Percentiles rank a stretch among this genome's conserved stretches.
phyloP scores from a whole-genome alignment of 2,113 vertebrate genomes.

The Microtus ochrogaster region DNA sequence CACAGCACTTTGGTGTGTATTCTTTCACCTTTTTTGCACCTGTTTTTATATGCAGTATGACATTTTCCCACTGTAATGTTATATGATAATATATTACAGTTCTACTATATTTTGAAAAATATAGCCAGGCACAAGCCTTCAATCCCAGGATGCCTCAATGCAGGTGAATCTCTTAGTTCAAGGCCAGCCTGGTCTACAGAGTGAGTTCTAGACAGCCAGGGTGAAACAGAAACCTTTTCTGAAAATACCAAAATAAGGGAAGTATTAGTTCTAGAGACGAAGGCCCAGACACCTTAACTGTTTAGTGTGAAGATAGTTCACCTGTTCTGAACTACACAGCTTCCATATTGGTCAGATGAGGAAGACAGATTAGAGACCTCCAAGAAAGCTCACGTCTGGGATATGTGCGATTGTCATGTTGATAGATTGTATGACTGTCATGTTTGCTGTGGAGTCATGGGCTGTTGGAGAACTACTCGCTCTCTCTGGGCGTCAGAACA shows the following conservation, averaged over 20 bases:
- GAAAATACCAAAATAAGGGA: neutral
- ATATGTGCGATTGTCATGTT: neutral
- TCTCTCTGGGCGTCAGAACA: neutral
- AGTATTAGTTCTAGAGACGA: neutral
- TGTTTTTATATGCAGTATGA: slow-evolving; percentile 8
- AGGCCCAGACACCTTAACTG: neutral
- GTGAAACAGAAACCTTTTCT: neutral
- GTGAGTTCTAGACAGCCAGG: neutral
- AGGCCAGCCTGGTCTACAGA: neutral
- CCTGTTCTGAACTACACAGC: neutral
- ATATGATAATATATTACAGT: neutral
- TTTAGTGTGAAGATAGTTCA: neutral
- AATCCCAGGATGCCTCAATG: neutral
- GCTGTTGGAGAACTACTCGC: neutral
- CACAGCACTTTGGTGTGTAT: neutral
- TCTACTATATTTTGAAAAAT: slow-evolving; percentile 44
- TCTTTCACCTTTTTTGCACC: slow-evolving; percentile 14
- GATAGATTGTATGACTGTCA: neutral
- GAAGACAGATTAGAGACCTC: neutral
- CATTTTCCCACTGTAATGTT: slow-evolving; percentile 2
- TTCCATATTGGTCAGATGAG: neutral
- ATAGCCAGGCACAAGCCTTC: neutral
- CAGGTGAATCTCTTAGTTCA: neutral
- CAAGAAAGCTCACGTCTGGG: neutral
- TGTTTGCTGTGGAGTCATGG: neutral